Evolutionary conservation across 2,888 invertebrate species (phyloP), one percentile per base, ranked within the genome.

Genomic region (Sarcophaga variegata): DNA sequence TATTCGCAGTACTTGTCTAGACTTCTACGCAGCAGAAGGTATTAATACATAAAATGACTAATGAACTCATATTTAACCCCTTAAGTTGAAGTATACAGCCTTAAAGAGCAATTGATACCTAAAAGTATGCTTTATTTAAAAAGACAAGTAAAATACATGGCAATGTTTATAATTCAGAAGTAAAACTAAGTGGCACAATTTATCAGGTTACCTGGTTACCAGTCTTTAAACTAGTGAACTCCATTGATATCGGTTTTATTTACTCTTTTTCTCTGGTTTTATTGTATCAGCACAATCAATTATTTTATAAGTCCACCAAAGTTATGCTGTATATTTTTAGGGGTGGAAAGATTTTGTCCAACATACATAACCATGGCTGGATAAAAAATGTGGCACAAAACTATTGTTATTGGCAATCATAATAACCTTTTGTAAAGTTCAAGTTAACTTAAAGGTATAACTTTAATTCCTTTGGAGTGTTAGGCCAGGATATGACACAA

Each of bases 31-130:
- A 37, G 37, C 37, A 59, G n/a, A 59, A 59, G 12, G 20, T 14
- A 71, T 47, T 25, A 49, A 25, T 3, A 22, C 22, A 22, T 22
- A 22, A 22, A 27, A 37, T 10, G 47, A 8, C 45, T 62, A 75
- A 75, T 75, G 63, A 75, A 75, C 74, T 75, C 63, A 22, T 75
- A 45, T 47, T 49, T 64, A 49, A 75, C 75, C 75, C 49, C 22
- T 63, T 45, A 60, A 72, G 22, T 20, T 67, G 17, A 67, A 69
- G 25, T 69, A 49, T 17, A 37, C 37, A 8, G 37, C 37, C 37
- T 37, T 37, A 37, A 37, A 10, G 10, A 37, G 37, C 37, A 37
- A 10, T 37, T 37, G 37, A 37, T 37, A 37, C 37, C 37, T 37
- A 10, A 37, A 37, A 37, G 37, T 37, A 37, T 37, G 37, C 8